Base-by-base conservation (phyloP, 2,113 vertebrate species). In the Kryptolebias marmoratus region DNA sequence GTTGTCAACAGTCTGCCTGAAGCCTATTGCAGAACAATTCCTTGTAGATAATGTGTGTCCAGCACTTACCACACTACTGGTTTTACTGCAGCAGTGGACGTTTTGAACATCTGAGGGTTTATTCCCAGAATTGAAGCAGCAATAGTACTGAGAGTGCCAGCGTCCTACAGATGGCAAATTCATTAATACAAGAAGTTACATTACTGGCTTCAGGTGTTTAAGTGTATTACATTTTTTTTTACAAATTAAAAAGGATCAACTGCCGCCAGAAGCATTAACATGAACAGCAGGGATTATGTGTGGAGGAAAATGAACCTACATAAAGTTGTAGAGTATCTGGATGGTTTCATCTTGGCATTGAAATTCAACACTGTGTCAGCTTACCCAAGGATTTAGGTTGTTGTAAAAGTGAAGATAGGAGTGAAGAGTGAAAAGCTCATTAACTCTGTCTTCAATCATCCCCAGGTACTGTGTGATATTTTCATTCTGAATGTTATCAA, bases 391-490 rank as follows among this genome's bases (percentile, higher is more conserved):
- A 15, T 39, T 57, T 2, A 57, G 30, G 50, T 56, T 61, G 14
- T 94, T 90, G 89, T 93, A 89, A 22, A 73, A 62, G 9, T 75
- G 48, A 0, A 87, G 57, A 64, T 84, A 93, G 57, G 88, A 50
- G 64, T 62, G 65, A 55, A 92, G 77, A 0, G 76, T 69, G 18
- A 95, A 87, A 2, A 95, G 84, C 15, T 92, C 74, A n/a, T 90
- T 93, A 73, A 92, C 77, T 42, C 88, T 88, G 68, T 90, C 90
- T 80, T 95, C 94, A 0, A 93, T 87, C 44, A 89, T 75, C 30
- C 85, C 82, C 77, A 95, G 80, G 68, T 82, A 92, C 39, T 90
- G 86, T 45, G 72, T 28, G 4, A 94, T 61, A 32, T 92, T 94
- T 31, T 67, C 82, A 49, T 93, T 91, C 12, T 81, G 81, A 27